Base-by-base conservation (phyloP, 2,888 invertebrate species). In the Catocala nupta region DNA sequence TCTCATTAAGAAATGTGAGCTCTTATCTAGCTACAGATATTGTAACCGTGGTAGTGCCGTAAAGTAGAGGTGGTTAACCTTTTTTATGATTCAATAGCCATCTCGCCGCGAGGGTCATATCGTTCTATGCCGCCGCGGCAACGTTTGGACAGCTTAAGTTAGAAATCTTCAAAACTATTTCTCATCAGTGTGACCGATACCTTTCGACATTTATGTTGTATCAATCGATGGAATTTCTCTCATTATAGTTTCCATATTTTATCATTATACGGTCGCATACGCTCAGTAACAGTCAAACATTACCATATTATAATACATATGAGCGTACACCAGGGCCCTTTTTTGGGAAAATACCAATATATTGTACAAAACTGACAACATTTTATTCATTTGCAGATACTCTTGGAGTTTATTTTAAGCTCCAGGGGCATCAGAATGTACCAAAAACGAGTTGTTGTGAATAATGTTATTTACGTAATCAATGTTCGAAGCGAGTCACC, bases 31-130 rank as follows among this genome's bases (percentile, higher is more conserved):
- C 64, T 48, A 58, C 11, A 54, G 47, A 65, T 71, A 55, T 68
- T 62, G 59, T 70, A 36, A 65, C 45, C 42, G 57, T 69, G 54
- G 66, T 63, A 54, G 59, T 71, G 66, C 59, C 52, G 71, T 71
- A 62, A 62, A 73, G 57, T 61, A 55, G 60, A 75, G 81, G 83
- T 82, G 71, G 59, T 71, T 78, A 71, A 82, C 78, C 80, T 81
- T 75, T 72, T 73, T 51, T 71, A 73, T 71, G 57, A 72, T 65
- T 70, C 54, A 69, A 52, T 65, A 70, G 62, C 58, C 53, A 68
- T 64, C 57, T 65, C 55, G 50, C 48, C 52, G 51, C 9, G 48
- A 62, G 47, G 70, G 73, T 73, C 57, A 58, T 63, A 60, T 66
- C 50, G 49, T 47, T 13, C 34, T 77, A 66, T 73, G 59, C 44